Percentiles rank a stretch among this genome's conserved stretches.
Evolutionary conservation across 2,888 invertebrate species (phyloP).

Genomic region (Oasisia sp.): DNA sequence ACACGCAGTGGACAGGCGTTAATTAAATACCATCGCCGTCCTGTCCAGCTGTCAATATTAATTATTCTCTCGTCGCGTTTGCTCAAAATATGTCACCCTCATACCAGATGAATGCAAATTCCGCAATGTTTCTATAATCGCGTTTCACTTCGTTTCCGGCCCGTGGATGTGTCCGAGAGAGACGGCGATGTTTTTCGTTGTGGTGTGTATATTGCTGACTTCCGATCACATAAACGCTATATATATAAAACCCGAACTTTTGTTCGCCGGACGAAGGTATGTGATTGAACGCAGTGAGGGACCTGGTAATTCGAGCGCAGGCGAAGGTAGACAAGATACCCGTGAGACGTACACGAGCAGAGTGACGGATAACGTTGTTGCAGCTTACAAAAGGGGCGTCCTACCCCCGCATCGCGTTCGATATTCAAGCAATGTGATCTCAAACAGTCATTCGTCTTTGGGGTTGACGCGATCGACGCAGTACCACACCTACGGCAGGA

Average conservation of each 20-base stretch:
- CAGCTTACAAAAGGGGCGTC: background rate
- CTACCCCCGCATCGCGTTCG: background rate
- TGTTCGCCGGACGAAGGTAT: background rate
- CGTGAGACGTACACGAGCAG: background rate
- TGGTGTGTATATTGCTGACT: background rate
- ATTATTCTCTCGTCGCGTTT: background rate
- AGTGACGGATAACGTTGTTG: background rate
- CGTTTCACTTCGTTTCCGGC: background rate
- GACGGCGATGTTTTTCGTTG: background rate
- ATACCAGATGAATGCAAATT: background rate
- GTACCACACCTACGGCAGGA: background rate
- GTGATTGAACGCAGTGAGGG: background rate
- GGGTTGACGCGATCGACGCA: background rate
- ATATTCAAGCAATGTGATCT: background rate
- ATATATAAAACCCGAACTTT: background rate
- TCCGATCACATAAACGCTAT: background rate
- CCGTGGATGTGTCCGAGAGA: background rate
- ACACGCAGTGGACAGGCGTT: background rate
- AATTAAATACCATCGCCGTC: background rate
- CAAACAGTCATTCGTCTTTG: background rate
- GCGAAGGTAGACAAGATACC: background rate
- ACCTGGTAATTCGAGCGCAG: background rate
- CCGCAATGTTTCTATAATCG: constrained; percentile 17
- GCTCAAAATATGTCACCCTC: background rate
- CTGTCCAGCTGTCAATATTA: background rate